Percentiles rank a stretch among this genome's conserved stretches.
Evolutionary conservation across 2,797 vertebrate species (phyloP).

Genomic region (Molossus alvarezi): DNA sequence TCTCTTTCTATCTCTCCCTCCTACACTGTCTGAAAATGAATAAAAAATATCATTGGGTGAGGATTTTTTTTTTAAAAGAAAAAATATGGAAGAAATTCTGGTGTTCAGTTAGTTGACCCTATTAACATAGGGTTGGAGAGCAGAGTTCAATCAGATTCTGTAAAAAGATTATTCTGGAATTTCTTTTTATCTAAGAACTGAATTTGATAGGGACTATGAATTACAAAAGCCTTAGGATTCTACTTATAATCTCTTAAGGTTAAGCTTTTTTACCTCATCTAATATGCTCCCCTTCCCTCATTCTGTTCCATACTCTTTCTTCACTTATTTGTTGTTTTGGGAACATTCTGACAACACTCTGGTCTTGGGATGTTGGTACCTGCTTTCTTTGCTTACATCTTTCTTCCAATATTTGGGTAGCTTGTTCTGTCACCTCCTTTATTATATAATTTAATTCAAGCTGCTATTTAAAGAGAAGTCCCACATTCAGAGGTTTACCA

Average conservation of each 20-base stretch:
- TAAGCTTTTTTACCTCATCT: not conserved
- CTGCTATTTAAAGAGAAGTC: not conserved
- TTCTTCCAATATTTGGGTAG: not conserved
- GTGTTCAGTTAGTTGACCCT: not conserved
- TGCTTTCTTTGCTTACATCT: not conserved
- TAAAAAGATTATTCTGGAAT: slow-evolving; percentile 18
- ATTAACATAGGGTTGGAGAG: not conserved
- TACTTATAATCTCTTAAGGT: not conserved
- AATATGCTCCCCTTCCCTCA: not conserved
- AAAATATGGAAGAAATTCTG: not conserved
- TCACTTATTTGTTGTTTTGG: not conserved
- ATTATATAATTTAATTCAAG: slow-evolving; percentile 16
- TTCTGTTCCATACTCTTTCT: not conserved
- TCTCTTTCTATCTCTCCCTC: no score
- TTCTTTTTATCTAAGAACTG: not conserved
- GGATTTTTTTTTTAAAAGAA: not conserved
- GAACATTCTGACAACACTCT: not conserved
- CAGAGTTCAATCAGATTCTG: not conserved
- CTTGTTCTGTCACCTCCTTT: not conserved
- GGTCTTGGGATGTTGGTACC: not conserved
- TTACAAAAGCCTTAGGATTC: not conserved
- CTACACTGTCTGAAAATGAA: no score
- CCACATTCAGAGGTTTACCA: not conserved
- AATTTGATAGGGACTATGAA: not conserved
- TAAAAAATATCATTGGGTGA: no score